Conservation (phyloP, 2,888 invertebrate species). For the Oxyteleia sp. region DNA sequence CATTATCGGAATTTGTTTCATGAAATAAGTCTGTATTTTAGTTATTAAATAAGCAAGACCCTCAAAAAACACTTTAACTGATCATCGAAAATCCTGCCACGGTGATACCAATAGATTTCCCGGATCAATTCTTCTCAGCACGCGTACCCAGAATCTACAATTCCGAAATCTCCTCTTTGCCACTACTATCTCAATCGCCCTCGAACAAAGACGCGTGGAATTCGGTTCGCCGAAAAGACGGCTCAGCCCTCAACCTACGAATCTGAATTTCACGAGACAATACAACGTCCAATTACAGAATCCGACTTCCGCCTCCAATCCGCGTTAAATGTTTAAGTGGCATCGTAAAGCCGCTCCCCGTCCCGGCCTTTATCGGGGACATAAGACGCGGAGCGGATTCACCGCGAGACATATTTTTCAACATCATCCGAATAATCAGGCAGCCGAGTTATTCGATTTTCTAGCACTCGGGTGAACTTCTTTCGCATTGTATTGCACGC, state of each 20-base stretch:
- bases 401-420: conserved; percentile 48
- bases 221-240: conserved; percentile 10
- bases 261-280: conserved; percentile 25
- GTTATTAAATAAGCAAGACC: too few species aligned
- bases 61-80: too few species aligned
- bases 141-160: too few species aligned
- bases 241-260: neutral
- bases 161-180: neutral
- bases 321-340: conserved; percentile 13
- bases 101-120: too few species aligned
- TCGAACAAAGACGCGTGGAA: conserved; percentile 28
- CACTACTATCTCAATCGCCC: neutral
- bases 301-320: conserved; percentile 1
- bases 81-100: too few species aligned
- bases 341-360: conserved; percentile 7
- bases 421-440: conserved; percentile 59
- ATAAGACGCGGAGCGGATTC: conserved; percentile 3
- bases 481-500: conserved; percentile 40
- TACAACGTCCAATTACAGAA: conserved; percentile 7
- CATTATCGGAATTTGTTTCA: too few species aligned
- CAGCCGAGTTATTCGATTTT: conserved; percentile 60
- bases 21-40: too few species aligned
- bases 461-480: conserved; percentile 47
- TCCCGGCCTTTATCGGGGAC: conserved; percentile 5
- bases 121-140: too few species aligned